A percentile compares a stretch with the other conserved stretches of the same genome.
phyloP scores from a whole-genome alignment of 2,113 vertebrate genomes.

The Saccopteryx bilineata region DNA sequence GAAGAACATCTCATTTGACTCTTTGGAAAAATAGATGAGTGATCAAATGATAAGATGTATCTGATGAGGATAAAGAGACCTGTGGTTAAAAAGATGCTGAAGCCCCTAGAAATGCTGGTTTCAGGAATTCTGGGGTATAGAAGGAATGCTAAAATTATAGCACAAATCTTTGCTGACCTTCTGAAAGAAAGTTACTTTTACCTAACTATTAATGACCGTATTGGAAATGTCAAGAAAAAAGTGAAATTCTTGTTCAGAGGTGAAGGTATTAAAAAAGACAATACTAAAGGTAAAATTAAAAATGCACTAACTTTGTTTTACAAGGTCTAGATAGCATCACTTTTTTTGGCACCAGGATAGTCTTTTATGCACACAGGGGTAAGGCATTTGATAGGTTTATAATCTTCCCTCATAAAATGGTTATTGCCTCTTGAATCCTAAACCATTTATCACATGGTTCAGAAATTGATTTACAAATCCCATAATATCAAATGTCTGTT shows the following conservation, averaged over 20 bases:
- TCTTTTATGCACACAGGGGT: not conserved
- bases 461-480: slow-evolving; percentile 78
- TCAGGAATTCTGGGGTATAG: not conserved
- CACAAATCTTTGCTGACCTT: not conserved
- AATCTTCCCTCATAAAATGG: slow-evolving; percentile 69
- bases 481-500: slow-evolving; percentile 78
- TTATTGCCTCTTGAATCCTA: slow-evolving; percentile 76
- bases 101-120: not conserved
- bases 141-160: not conserved
- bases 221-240: slow-evolving; percentile 60
- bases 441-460: slow-evolving; percentile 57
- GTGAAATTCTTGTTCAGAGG: slow-evolving; percentile 1
- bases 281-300: slow-evolving; percentile 74
- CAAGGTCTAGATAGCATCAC: slow-evolving; percentile 13
- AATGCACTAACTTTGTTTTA: slow-evolving; percentile 66
- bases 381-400: slow-evolving; percentile 63
- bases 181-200: not conserved
- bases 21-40: slow-evolving; percentile 56
- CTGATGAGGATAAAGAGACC: slow-evolving; percentile 19
- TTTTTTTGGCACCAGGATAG: slow-evolving; percentile 37
- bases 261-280: slow-evolving; percentile 48
- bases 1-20: slow-evolving; percentile 28
- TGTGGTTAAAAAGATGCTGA: not conserved
- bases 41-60: not conserved
- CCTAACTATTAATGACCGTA: not conserved